Evolutionary conservation across 2,888 invertebrate species (phyloP), one percentile per base, ranked within the genome.

Genomic region (Stenotaenia linearis): DNA sequence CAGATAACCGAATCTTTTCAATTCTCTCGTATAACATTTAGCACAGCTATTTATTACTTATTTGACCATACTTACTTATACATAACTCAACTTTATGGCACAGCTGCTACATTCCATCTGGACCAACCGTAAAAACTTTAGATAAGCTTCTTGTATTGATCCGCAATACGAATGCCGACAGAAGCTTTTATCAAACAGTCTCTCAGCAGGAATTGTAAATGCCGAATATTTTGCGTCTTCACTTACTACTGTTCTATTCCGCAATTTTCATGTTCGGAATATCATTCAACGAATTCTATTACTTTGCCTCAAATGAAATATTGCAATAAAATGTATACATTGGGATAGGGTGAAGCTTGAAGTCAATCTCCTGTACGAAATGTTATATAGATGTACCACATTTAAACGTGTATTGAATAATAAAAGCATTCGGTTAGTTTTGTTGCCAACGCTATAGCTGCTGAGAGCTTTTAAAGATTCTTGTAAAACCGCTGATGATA

Each of bases 141-240:
- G 69, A 69, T 69, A 69, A 69, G 69, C 69, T 69, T 69, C 69
- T 69, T 69, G 69, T 69, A 69, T 69, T 69, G 69, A 69, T 69
- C 69, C 69, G 15, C 69, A 69, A 69, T 69, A n/a, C 69, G 69
- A 69, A 69, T 69, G 69, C 69, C 23, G 28, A 56, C 56, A 56
- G 56, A 69, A 69, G 69, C 69, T 69, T 69, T 69, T 69, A 69
- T 28, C 69, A 25, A 69, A 69, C 69, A 69, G 15, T 28, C 28
- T 69, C 28, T 69, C 69, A 69, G 28, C 23, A 28, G 69, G 69
- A 69, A 69, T 69, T 69, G 69, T 69, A 12, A 23, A 69, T 69
- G 69, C 69, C 9, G 23, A 69, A 69, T 69, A 69, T 69, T 69
- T 69, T 69, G 69, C 9, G 10, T 69, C 69, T 69, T 69, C 25